Percentiles rank a stretch among this genome's conserved stretches.
Evolutionary conservation across 1,140 invertebrate species (phyloP).

Genomic region (Samia ricini): DNA sequence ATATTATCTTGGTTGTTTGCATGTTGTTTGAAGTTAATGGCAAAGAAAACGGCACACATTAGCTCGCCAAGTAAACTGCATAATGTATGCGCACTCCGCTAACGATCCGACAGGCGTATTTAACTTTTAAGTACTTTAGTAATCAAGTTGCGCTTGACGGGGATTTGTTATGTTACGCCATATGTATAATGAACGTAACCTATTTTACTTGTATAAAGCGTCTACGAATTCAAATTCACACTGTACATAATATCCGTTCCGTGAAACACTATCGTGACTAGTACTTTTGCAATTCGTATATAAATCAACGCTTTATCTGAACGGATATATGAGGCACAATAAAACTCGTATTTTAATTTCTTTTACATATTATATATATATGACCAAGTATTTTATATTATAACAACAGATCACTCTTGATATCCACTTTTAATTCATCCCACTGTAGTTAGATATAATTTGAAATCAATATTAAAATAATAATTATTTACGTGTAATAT

Average conservation of each 20-base stretch:
- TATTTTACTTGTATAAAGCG: neutral
- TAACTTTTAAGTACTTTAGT: conserved; percentile 12
- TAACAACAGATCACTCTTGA: no score
- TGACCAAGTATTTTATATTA: no score
- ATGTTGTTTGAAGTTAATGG: neutral
- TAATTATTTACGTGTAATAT: no score
- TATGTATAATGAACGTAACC: neutral
- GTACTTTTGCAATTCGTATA: no score
- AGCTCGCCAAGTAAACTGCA: conserved; percentile 5
- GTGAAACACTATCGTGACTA: neutral
- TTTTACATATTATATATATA: no score
- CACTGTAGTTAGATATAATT: no score
- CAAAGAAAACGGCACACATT: conserved; percentile 2
- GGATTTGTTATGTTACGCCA: conserved; percentile 7
- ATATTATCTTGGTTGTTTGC: neutral
- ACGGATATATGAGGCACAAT: no score
- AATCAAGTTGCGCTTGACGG: conserved; percentile 10
- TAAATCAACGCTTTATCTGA: no score
- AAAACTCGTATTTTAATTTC: no score
- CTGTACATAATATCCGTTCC: neutral
- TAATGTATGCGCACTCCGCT: conserved; percentile 9
- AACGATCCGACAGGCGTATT: conserved; percentile 12
- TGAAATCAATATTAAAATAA: no score
- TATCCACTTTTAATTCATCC: no score
- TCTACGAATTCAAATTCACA: neutral